A percentile compares a stretch with the other conserved stretches of the same genome.
Evolutionary conservation across 2,888 invertebrate species (phyloP).

Genomic region (Alcis repandata): DNA sequence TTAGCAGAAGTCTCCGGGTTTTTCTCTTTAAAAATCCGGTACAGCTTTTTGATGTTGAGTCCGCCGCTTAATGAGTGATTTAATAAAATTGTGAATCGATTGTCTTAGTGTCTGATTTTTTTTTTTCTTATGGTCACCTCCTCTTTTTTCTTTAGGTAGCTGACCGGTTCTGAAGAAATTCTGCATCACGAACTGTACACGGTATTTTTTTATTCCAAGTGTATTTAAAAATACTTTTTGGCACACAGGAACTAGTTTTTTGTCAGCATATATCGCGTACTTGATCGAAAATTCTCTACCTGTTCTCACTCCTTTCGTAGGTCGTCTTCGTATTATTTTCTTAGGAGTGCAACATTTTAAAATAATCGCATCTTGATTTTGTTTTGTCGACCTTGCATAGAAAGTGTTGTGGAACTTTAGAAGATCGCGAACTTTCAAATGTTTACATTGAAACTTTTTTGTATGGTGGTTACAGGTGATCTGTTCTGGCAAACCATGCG

Average conservation of each 20-base stretch:
- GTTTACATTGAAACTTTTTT: no score
- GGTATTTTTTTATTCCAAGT: neutral
- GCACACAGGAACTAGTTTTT: neutral
- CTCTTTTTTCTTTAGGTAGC: neutral
- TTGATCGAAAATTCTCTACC: neutral
- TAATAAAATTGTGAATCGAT: neutral
- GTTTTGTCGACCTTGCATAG: neutral
- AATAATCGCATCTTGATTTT: neutral
- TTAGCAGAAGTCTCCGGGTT: neutral
- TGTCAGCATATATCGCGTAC: neutral
- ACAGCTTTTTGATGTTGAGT: neutral
- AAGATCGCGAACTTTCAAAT: neutral
- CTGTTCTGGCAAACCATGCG: no score
- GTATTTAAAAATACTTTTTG: neutral
- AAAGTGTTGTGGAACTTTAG: neutral
- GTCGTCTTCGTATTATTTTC: neutral
- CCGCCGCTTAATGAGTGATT: no score
- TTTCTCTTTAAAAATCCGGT: neutral
- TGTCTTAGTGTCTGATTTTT: neutral
- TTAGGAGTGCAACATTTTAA: constrained; percentile 1
- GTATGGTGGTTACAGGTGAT: no score
- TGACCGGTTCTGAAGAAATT: neutral
- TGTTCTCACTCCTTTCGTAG: constrained; percentile 2
- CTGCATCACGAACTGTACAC: constrained; percentile 1
- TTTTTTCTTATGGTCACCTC: neutral